Conservation (phyloP, 2,888 invertebrate species). For the Arrhopalites spinosus region DNA sequence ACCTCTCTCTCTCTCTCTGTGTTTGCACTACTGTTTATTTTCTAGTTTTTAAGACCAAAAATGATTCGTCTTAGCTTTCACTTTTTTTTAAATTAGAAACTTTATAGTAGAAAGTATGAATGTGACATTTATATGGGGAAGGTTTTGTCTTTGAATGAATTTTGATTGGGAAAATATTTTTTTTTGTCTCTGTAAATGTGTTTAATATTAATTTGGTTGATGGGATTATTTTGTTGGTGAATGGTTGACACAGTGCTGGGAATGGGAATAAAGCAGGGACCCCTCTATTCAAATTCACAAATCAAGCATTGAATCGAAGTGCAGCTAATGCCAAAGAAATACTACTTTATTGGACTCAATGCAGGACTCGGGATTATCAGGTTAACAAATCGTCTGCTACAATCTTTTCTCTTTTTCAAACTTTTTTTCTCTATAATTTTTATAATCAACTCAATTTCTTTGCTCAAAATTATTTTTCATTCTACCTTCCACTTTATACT, state of each 20-base stretch:
- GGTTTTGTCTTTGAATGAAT: not conserved
- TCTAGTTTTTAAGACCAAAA: not conserved
- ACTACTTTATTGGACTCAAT: constrained; percentile 94
- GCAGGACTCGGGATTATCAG: constrained; percentile 97
- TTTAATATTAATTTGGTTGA: not conserved
- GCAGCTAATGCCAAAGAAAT: constrained; percentile 95
- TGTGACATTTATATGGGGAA: not conserved
- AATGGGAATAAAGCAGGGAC: constrained; percentile 20
- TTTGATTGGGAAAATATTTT: not conserved
- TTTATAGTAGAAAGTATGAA: too few species aligned
- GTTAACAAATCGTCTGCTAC: constrained; percentile 64
- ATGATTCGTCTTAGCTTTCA: not conserved
- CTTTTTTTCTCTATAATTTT: not conserved
- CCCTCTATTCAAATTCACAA: constrained; percentile 87
- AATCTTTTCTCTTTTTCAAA: not conserved
- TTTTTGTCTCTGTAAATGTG: not conserved
- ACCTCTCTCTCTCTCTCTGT: not conserved
- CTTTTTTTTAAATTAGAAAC: too few species aligned
- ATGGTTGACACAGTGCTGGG: constrained; percentile 31
- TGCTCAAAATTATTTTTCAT: too few species aligned
- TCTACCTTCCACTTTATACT: too few species aligned
- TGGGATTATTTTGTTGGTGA: constrained; percentile 31
- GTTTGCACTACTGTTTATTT: not conserved
- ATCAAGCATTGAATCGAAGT: constrained; percentile 85
- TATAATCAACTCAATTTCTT: too few species aligned